Evolutionary conservation across 2,113 vertebrate genomes (phyloP).

Genomic region (Microcebus lehilahytsara): DNA sequence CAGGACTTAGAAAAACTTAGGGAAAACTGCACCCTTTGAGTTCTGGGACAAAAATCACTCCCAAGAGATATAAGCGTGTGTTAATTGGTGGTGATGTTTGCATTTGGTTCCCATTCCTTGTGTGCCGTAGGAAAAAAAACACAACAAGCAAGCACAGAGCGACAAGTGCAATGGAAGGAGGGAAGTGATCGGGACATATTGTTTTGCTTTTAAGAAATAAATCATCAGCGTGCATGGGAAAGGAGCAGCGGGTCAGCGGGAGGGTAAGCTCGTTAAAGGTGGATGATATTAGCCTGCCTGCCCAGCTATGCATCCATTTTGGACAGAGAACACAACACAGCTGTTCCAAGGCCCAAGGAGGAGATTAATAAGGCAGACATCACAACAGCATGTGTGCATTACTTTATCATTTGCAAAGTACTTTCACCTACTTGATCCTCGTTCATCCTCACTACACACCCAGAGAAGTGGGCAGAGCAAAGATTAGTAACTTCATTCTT

Average conservation of each 20-base stretch:
- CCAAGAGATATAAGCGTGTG: not conserved
- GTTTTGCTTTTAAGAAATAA: slow-evolving; percentile 54
- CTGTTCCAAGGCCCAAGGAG: not conserved
- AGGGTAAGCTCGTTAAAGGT: slow-evolving; percentile 40
- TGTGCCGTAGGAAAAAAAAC: not conserved
- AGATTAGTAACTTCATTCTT: not conserved
- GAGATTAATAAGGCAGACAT: not conserved
- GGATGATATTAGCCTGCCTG: slow-evolving; percentile 1
- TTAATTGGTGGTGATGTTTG: slow-evolving; percentile 16
- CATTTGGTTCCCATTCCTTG: slow-evolving; percentile 1
- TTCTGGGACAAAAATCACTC: not conserved
- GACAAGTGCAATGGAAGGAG: not conserved
- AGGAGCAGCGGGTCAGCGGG: not conserved
- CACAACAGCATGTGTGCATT: not conserved
- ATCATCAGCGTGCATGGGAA: slow-evolving; percentile 48
- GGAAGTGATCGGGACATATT: not conserved
- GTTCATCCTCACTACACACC: not conserved
- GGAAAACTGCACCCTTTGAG: not conserved
- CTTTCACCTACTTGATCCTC: not conserved
- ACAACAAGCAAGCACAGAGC: not conserved
- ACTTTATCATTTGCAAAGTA: not conserved
- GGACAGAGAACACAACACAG: not conserved
- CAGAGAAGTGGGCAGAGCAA: not conserved
- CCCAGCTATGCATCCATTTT: not conserved
- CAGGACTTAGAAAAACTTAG: slow-evolving; percentile 59